Evolutionary conservation across 2,888 invertebrate genomes (phyloP).

Genomic region (Drepana falcataria): DNA sequence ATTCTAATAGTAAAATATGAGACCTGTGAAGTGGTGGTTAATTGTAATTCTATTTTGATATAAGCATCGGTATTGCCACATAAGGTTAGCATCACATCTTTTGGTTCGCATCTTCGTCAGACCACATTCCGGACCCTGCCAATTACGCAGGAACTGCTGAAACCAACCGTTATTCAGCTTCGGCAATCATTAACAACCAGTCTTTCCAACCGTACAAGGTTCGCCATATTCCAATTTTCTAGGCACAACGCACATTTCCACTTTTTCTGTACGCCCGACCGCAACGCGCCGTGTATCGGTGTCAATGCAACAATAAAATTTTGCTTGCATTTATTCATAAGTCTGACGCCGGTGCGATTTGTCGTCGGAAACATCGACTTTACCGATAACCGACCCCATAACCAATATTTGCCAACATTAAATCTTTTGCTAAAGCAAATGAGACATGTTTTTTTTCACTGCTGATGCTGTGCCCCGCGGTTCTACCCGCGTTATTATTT

Average conservation of each 20-base stretch:
- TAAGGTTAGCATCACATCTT: constrained; percentile 56
- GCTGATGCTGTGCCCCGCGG: background rate
- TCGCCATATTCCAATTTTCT: constrained; percentile 68
- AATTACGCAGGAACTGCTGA: constrained; percentile 64
- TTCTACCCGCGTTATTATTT: too few relatives aligned
- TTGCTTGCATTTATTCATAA: constrained; percentile 60
- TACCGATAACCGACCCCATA: constrained; percentile 67
- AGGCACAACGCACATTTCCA: constrained; percentile 54
- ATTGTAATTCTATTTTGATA: constrained; percentile 64
- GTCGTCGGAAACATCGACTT: constrained; percentile 32
- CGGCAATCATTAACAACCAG: constrained; percentile 65
- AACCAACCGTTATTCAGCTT: constrained; percentile 67
- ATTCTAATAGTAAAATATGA: too few relatives aligned
- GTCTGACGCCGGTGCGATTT: constrained; percentile 30
- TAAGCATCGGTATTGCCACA: constrained; percentile 46
- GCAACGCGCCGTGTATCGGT: constrained; percentile 51
- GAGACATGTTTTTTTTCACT: constrained; percentile 27
- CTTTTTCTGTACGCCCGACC: constrained; percentile 50
- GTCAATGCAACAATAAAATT: constrained; percentile 73
- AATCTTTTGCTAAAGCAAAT: constrained; percentile 46
- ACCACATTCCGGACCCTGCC: constrained; percentile 65
- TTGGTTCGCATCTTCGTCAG: constrained; percentile 60
- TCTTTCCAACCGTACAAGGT: constrained; percentile 48
- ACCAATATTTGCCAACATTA: constrained; percentile 61
- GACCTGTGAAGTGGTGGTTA: constrained; percentile 1